Base-by-base conservation (phyloP, 2,113 vertebrate genomes). In the Etheostoma cragini region DNA sequence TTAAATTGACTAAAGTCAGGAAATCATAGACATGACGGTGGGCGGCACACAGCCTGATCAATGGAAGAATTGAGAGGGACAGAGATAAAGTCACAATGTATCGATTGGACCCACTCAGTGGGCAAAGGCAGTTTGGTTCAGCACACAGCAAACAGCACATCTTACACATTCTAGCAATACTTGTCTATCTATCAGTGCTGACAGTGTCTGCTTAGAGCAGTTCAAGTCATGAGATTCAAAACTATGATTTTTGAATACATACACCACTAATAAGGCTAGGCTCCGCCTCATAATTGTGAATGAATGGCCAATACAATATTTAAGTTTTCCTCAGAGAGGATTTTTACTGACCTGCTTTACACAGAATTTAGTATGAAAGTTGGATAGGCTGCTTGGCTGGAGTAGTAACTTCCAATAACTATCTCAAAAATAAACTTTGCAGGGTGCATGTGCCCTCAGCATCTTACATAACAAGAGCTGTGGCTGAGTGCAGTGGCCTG, bases 391-490 rank as follows among this genome's bases (percentile, higher is more conserved):
- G 62, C 62, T 49, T 50, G 69, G 47, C 61, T 49, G 69, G 52
- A 76, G 65, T 17, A 6, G 52, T 22, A 58, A 49, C 60, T 72
- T 78, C 82, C 68, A 76, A 22, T 38, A 57, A 57, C 64, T 24
- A 22, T 58, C 75, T 50, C 60, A 35, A 5, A 75, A 83, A 86
- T 78, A 78, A 30, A 61, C 26, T 71, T 64, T 58, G 42, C 69
- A 58, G 30, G 46, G 45, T 45, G 57, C 47, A 15, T 50, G 56
- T 26, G 64, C 56, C 19, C 56, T 46, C 14, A 7, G 42, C 19
- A 13, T 60, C 76, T 91, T 84, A 84, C 80, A 75, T 81, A 90
- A 89, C 52, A 54, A 45, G 53, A 45, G 82, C 63, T 68, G 86
- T 17, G 88, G 72, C 65, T 63, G 79, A 85, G 82, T 52, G 81